Evolutionary conservation across 2,888 invertebrate species (phyloP), one percentile per base, ranked within the genome.

Genomic region (Eupeodes latifasciatus): DNA sequence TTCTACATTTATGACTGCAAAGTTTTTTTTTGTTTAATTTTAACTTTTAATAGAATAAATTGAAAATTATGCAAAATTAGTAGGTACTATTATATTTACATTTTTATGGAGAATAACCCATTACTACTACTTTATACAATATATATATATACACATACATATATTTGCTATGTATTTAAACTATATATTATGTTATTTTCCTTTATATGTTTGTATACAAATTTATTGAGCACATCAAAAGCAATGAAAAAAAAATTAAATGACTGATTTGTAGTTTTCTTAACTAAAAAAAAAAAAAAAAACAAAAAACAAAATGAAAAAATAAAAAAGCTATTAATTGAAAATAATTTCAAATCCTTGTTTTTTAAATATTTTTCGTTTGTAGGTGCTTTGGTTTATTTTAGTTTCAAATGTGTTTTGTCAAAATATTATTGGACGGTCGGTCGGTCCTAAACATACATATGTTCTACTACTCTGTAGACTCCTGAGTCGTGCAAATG

Each of bases 241-340:
- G 76, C 59, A 82, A 82, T 79, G 49, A 69, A 80, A 76, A 55
- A 51, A 80, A 81, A 74, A 77, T 85, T 78, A 75, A 88, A 85
- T 78, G 88, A 88, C 88, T 88, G 88, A 88, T 81, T 85, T 85
- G 85, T 88, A 88, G 88, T 88, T 88, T 85, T 88, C 88, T 81
- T 88, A 88, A 81, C 84, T 72, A 76, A 80, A 87, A 82, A 74
- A 55, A 64, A 59, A 85, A 14, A 77, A 72, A 27, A 80, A 87
- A 79, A 74, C 49, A 81, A 85, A 12, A 72, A 55, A 77, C 77
- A 77, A 11, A 66, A 85, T 66, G 67, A 74, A 87, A 80, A 84
- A 87, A 80, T 80, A 87, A 87, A 79, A 83, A 84, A 80, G 36
- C 51, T 76, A 81, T 74, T 81, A 77, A 84, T 84, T 87, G 27